Percentiles rank a stretch among this genome's conserved stretches.
Conservation (phyloP, 2,888 invertebrate genomes). For the Dasysyrphus tricinctus region DNA sequence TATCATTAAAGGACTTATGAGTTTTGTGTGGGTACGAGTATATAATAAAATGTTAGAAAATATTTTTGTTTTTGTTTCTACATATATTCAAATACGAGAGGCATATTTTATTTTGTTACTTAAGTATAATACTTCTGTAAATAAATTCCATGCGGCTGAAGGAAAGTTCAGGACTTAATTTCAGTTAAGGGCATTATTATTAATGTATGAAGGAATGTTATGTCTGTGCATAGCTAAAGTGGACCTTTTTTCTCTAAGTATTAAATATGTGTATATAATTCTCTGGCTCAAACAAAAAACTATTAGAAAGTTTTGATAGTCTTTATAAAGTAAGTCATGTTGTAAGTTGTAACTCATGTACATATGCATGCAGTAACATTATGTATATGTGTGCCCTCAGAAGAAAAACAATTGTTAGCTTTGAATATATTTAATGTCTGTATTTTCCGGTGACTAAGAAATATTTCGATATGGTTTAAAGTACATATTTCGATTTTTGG, state of each 20-base stretch:
- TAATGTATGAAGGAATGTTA: not conserved
- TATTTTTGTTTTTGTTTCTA: slow-evolving; percentile 9
- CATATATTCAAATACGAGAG: too few species aligned
- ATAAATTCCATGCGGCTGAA: not conserved
- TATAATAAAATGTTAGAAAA: slow-evolving; percentile 1
- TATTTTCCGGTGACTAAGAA: too few species aligned
- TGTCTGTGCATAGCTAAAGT: not conserved
- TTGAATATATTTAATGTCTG: too few species aligned
- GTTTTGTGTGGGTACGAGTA: slow-evolving; percentile 16
- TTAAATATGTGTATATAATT: not conserved
- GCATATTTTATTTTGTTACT: not conserved
- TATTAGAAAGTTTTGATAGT: not conserved
- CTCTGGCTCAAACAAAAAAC: not conserved
- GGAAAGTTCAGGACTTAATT: not conserved
- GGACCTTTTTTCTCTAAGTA: not conserved
- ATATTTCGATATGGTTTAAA: too few species aligned
- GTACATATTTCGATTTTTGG: too few species aligned
- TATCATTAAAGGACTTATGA: slow-evolving; percentile 21
- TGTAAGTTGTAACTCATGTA: too few species aligned
- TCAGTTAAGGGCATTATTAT: not conserved
- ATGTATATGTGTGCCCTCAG: too few species aligned
- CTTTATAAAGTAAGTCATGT: not conserved
- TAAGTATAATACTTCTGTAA: not conserved
- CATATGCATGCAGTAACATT: too few species aligned
- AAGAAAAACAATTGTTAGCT: too few species aligned